Percentiles rank a stretch among this genome's conserved stretches.
These are phyloP conservation scores for Paramormyrops hopkinsi DNA, from an alignment of 2,797 vertebrate species.

Conservation along the genomic window DNA sequence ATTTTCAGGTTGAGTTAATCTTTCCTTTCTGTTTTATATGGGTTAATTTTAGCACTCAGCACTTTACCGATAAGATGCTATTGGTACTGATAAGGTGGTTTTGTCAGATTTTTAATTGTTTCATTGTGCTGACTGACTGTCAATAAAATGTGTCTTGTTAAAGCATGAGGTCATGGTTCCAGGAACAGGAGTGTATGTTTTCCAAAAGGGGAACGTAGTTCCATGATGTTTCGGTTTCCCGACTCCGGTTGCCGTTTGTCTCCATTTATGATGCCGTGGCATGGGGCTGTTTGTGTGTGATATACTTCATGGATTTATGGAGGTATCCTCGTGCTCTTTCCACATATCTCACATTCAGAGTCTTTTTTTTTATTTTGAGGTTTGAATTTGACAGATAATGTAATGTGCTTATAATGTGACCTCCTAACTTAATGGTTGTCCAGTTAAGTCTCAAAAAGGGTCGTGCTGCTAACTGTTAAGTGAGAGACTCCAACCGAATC, in stretches of 20 bases:
- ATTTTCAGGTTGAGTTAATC: not conserved
- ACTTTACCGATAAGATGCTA: not conserved
- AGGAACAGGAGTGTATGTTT: not conserved
- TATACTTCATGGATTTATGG: not conserved
- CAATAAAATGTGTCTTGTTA: not conserved
- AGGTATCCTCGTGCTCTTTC: not conserved
- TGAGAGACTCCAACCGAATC: not conserved
- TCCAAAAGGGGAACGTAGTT: not conserved
- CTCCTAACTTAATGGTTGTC: not conserved
- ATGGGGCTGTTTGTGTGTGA: not conserved
- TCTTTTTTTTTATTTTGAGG: not conserved
- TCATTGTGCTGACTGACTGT: not conserved
- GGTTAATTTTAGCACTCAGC: not conserved
- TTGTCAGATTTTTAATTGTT: not conserved
- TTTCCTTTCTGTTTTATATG: not conserved
- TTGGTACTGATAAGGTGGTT: constrained; percentile 17
- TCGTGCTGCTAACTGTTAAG: not conserved
- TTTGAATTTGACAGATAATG: not conserved
- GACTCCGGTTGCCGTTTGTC: not conserved
- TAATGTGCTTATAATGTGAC: not conserved
- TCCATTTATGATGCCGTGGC: not conserved
- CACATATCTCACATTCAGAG: not conserved
- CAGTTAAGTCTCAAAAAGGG: not conserved
- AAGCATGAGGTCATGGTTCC: constrained; percentile 9
- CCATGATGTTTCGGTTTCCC: not conserved